Conservation (phyloP, 2,797 vertebrate species). For the Acanthornis magna region DNA sequence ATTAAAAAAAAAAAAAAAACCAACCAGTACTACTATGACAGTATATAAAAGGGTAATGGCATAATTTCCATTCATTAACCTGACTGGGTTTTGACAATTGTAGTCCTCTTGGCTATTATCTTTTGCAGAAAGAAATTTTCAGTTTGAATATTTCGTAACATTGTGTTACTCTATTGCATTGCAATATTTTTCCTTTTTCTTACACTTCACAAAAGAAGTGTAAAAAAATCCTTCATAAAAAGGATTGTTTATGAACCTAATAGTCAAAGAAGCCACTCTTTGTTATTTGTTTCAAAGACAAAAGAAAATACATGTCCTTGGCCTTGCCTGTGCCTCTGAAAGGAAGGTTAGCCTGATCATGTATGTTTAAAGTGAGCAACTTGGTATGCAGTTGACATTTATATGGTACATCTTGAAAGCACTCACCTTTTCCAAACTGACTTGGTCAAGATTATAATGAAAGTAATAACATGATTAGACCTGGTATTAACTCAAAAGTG, state of each 20-base stretch:
- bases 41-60: not conserved
- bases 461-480: not conserved
- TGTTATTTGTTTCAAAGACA: not conserved
- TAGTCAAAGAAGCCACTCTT: not conserved
- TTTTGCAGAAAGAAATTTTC: not conserved
- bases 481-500: not conserved
- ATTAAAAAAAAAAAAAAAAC: no score
- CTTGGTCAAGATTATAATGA: not conserved
- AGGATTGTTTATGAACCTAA: not conserved
- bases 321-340: not conserved
- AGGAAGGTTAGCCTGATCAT: not conserved
- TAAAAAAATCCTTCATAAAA: not conserved
- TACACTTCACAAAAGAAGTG: rapidly evolving
- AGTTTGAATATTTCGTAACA: not conserved
- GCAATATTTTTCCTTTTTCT: not conserved
- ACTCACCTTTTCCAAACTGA: not conserved
- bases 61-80: not conserved
- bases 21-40: not conserved
- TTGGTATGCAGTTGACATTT: not conserved
- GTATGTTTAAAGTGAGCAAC: not conserved
- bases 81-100: not conserved
- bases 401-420: not conserved
- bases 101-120: not conserved
- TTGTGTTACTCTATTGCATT: not conserved
- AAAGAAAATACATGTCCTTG: not conserved